phyloP scores from a whole-genome alignment of 2,888 invertebrate genomes.

The Cryptocheilus praepositus region DNA sequence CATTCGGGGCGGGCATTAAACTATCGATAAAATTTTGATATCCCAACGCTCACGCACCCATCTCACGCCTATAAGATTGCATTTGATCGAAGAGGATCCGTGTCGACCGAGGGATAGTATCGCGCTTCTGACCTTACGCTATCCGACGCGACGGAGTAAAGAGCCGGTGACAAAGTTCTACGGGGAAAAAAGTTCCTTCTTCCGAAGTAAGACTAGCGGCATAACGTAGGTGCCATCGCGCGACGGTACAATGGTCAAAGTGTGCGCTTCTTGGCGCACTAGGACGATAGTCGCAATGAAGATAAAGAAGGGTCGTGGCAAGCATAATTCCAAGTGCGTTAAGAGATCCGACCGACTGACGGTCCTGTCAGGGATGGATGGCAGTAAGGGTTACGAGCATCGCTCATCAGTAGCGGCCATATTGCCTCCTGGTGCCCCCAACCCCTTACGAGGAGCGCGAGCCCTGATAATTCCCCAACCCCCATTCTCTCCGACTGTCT shows the following conservation, averaged over 20 bases:
- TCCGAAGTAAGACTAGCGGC: conserved; percentile 4
- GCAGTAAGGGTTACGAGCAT: conserved; percentile 72
- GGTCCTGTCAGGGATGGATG: conserved; percentile 62
- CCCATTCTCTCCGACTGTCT: conserved; percentile 28
- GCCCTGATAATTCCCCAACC: conserved; percentile 72
- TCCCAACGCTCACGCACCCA: neutral
- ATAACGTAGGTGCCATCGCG: too few relatives aligned
- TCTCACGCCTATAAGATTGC: too few relatives aligned
- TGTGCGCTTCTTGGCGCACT: too few relatives aligned
- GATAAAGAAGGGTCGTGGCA: conserved; percentile 61
- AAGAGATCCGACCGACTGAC: conserved; percentile 60
- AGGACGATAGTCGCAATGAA: conserved; percentile 51
- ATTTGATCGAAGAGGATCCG: too few relatives aligned
- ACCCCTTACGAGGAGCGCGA: conserved; percentile 61
- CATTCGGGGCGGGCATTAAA: neutral
- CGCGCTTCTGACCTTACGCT: too few relatives aligned
- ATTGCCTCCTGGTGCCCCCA: conserved; percentile 66
- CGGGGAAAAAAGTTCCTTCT: too few relatives aligned
- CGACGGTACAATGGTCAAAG: too few relatives aligned
- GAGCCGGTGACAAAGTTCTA: too few relatives aligned
- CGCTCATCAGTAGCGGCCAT: conserved; percentile 74
- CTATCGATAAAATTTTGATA: neutral
- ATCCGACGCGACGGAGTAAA: too few relatives aligned
- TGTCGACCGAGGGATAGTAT: too few relatives aligned
- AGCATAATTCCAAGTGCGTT: conserved; percentile 62